Conservation (phyloP, 2,113 vertebrate species). For the Centropus unirufus region DNA sequence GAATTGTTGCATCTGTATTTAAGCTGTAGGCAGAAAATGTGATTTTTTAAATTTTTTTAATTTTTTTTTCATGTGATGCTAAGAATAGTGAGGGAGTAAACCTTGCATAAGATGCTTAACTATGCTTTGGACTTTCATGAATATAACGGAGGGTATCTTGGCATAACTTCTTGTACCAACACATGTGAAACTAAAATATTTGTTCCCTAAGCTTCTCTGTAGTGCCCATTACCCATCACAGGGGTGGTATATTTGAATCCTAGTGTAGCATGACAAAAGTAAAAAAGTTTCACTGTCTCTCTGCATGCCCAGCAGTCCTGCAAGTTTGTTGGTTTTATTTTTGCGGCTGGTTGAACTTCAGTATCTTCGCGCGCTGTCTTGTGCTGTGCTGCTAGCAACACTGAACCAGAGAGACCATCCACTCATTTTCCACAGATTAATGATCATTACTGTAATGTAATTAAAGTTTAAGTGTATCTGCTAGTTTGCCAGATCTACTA, state of each 20-base stretch:
- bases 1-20: neutral
- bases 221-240: neutral
- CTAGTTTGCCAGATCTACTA: neutral
- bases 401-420: neutral
- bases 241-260: fast-evolving
- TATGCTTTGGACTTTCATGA: neutral
- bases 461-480: neutral
- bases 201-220: neutral
- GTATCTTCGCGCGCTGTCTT: neutral
- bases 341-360: neutral
- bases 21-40: neutral
- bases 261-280: neutral
- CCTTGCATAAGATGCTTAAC: neutral
- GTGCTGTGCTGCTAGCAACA: neutral
- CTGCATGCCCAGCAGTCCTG: neutral
- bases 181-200: neutral
- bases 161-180: neutral
- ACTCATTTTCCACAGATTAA: neutral
- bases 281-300: neutral
- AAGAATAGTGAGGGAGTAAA: neutral
- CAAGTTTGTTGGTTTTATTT: neutral
- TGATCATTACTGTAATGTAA: neutral
- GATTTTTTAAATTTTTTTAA: too few species aligned
- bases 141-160: neutral
- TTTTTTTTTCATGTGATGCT: neutral